These are phyloP conservation scores for Psittacula cyanocephala DNA, from an alignment of 2,113 vertebrate genomes.

Conservation along the genomic window DNA sequence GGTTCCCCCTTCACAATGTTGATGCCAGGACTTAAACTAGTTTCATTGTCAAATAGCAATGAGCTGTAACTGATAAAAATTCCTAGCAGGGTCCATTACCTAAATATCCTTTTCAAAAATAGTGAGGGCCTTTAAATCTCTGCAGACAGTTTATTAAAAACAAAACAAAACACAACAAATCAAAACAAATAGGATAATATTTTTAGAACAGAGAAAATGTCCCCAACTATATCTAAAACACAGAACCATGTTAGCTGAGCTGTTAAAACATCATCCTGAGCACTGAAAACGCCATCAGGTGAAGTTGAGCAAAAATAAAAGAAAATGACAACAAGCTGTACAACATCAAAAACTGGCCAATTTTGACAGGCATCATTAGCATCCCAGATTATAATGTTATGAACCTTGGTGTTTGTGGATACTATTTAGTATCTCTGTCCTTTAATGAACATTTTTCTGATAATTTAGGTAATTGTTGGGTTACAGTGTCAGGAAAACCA, in stretches of 20 bases:
- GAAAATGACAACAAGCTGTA: neutral
- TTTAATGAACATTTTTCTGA: neutral
- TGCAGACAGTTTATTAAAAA: neutral
- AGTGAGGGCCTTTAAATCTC: neutral
- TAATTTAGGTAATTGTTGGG: neutral
- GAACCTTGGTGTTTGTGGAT: neutral
- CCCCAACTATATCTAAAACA: neutral
- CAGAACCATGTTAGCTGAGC: neutral
- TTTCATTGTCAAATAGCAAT: neutral
- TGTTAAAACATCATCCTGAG: neutral
- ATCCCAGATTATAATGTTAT: neutral
- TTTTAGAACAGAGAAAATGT: neutral
- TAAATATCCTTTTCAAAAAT: neutral
- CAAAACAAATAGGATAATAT: neutral
- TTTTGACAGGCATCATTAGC: neutral
- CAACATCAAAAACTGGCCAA: neutral
- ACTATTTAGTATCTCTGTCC: neutral
- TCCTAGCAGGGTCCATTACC: neutral
- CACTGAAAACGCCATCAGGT: neutral
- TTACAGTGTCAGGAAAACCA: neutral
- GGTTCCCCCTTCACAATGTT: neutral
- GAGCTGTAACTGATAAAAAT: neutral
- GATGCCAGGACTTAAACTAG: neutral
- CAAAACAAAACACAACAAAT: neutral
- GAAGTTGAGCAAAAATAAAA: neutral